Conservation (phyloP, 2,888 invertebrate genomes). For the Apomyelois bistriatella region DNA sequence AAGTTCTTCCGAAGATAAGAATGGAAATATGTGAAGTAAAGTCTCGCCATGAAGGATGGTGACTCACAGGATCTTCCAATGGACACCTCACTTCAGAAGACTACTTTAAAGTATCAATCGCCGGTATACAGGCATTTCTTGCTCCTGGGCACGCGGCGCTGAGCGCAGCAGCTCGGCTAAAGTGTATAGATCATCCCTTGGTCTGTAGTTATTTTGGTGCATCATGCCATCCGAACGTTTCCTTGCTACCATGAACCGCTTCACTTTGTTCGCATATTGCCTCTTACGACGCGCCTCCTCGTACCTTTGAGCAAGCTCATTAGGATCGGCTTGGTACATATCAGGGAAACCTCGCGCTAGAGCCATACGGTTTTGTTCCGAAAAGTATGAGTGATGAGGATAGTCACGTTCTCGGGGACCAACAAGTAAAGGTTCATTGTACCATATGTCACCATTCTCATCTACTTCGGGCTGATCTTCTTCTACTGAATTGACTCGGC, state of each 20-base stretch:
- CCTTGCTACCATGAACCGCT: slow-evolving; percentile 82
- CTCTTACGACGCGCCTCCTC: slow-evolving; percentile 73
- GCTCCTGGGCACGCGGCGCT: slow-evolving; percentile 74
- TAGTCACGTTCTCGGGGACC: slow-evolving; percentile 61
- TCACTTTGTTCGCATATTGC: slow-evolving; percentile 72
- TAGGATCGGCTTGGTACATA: slow-evolving; percentile 63
- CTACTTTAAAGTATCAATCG: slow-evolving; percentile 79
- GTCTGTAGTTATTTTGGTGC: slow-evolving; percentile 66
- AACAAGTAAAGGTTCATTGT: slow-evolving; percentile 79
- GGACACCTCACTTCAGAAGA: slow-evolving; percentile 36
- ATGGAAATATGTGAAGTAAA: slow-evolving; percentile 15
- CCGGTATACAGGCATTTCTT: slow-evolving; percentile 80
- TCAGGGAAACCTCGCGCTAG: slow-evolving; percentile 63
- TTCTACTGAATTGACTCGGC: slow-evolving; percentile 57
- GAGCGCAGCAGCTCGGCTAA: slow-evolving; percentile 79
- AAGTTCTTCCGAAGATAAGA: slow-evolving; percentile 19
- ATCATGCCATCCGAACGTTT: slow-evolving; percentile 70
- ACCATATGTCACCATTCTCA: slow-evolving; percentile 79
- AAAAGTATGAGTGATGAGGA: slow-evolving; percentile 68
- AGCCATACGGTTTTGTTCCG: slow-evolving; percentile 70
- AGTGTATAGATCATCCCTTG: slow-evolving; percentile 80
- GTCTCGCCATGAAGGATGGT: neutral
- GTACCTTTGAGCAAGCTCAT: slow-evolving; percentile 64
- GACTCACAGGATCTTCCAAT: slow-evolving; percentile 31
- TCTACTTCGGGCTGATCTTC: slow-evolving; percentile 74